Conservation (phyloP, 1,140 invertebrate species). For the Heliconius hewitsoni region DNA sequence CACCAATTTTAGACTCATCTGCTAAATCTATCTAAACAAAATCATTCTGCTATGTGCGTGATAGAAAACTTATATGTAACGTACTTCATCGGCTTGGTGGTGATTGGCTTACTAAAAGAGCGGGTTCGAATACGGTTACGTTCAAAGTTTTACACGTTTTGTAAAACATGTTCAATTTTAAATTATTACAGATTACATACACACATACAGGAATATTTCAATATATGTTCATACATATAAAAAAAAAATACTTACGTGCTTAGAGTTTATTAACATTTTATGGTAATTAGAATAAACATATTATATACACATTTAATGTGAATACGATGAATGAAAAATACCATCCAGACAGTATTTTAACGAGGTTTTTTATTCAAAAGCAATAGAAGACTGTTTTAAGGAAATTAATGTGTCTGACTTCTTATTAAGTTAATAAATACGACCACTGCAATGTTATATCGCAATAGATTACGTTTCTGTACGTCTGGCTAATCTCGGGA, state of each 20-base stretch:
- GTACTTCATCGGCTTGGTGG: too few species aligned
- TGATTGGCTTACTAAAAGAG: not conserved
- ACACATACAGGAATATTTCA: not conserved
- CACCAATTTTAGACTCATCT: too few species aligned
- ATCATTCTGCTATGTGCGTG: too few species aligned
- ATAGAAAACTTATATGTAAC: too few species aligned
- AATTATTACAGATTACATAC: not conserved
- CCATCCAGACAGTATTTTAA: slow-evolving; percentile 19
- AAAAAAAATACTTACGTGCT: not conserved
- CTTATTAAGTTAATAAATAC: slow-evolving; percentile 22
- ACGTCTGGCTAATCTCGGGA: not conserved
- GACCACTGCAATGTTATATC: slow-evolving; percentile 13
- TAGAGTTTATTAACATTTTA: slow-evolving; percentile 18
- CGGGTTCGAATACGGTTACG: not conserved
- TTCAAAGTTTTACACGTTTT: not conserved
- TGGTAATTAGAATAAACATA: slow-evolving; percentile 13
- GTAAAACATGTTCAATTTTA: not conserved
- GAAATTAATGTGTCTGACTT: slow-evolving; percentile 22
- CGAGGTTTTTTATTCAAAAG: slow-evolving; percentile 7
- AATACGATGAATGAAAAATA: slow-evolving; percentile 25
- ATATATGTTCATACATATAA: not conserved
- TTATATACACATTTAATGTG: slow-evolving; percentile 6
- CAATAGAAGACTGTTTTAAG: slow-evolving; percentile 5
- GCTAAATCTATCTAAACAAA: too few species aligned
- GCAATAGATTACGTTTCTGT: not conserved